Evolutionary conservation across 2,888 invertebrate genomes (phyloP), one percentile per base, ranked within the genome.

Genomic region (Drosophila prolongata): DNA sequence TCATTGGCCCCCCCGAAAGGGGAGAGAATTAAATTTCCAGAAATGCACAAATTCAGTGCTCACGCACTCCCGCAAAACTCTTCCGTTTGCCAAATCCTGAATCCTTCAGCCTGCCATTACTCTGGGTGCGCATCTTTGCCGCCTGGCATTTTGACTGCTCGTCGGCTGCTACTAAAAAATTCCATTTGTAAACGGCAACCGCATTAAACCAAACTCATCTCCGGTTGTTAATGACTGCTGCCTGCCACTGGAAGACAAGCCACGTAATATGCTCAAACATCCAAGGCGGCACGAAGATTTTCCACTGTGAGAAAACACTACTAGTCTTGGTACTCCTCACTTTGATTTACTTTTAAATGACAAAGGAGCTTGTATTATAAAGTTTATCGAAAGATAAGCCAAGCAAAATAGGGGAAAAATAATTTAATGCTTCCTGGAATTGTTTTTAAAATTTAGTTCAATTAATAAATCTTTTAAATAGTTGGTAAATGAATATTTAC

Each of bases 181-280:
- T 85, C 87, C 85, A 85, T 85, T 85, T 85, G 85, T 82, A 82
- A 87, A 75, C 86, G 77, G 79, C 83, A 85, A 80, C 80, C 79
- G 82, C 85, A 85, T 87, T 85, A 85, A 87, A 82, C 85, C 85
- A 82, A 85, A 85, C 85, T 85, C 85, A 85, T 85, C 87, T 85
- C 85, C 85, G 86, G 87, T 87, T 85, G 79, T 87, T 85, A 85
- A 85, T 82, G 85, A 85, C 85, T 79, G 77, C 75, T 70, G 57
- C 56, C 53, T 54, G 71, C 49, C 55, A 42, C 30, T 53, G 78
- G 80, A 68, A 69, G 75, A 64, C 52, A 46, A 60, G 71, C 62
- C 60, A 61, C 57, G 46, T 54, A 65, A 71, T 70, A 62, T 64
- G 67, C 72, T 77, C 64, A 73, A 67, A 74, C 68, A 61, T 50